Conservation (phyloP, 2,797 vertebrate species). For the Rhabdophis nuchalis region DNA sequence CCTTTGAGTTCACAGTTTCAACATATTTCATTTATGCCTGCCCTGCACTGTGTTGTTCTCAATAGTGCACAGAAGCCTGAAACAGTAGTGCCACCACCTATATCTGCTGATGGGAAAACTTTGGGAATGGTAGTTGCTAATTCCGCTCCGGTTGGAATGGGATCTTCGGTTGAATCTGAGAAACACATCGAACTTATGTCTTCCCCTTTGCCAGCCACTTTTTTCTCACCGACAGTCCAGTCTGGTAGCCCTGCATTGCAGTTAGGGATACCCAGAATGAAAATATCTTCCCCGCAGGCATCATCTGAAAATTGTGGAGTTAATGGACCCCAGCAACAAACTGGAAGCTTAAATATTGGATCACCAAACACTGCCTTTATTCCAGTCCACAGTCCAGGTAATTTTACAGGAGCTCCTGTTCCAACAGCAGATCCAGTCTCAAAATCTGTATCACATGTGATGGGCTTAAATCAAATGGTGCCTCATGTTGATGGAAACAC, state of each 20-base stretch:
- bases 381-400: conserved; percentile 72
- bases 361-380: conserved; percentile 79
- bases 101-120: conserved; percentile 75
- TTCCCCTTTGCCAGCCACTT: conserved; percentile 72
- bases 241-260: conserved; percentile 73
- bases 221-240: conserved; percentile 70
- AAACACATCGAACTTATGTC: conserved; percentile 75
- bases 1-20: conserved; percentile 70
- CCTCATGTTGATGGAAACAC: conserved; percentile 77
- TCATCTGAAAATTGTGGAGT: conserved; percentile 67
- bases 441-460: conserved; percentile 72
- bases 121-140: conserved; percentile 73
- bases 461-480: conserved; percentile 76
- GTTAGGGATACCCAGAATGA: conserved; percentile 82
- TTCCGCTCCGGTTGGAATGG: conserved; percentile 66
- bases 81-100: conserved; percentile 63
- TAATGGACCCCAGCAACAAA: conserved; percentile 71
- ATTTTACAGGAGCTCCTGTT: conserved; percentile 71
- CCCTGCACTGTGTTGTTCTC: conserved; percentile 80
- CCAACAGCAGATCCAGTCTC: conserved; percentile 71
- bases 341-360: conserved; percentile 72
- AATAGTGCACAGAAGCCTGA: conserved; percentile 74
- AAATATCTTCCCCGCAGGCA: conserved; percentile 70
- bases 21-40: conserved; percentile 77
- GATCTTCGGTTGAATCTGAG: conserved; percentile 74